Evolutionary conservation across 2,888 invertebrate genomes (phyloP).

Genomic region (Argynnis bischoffii): DNA sequence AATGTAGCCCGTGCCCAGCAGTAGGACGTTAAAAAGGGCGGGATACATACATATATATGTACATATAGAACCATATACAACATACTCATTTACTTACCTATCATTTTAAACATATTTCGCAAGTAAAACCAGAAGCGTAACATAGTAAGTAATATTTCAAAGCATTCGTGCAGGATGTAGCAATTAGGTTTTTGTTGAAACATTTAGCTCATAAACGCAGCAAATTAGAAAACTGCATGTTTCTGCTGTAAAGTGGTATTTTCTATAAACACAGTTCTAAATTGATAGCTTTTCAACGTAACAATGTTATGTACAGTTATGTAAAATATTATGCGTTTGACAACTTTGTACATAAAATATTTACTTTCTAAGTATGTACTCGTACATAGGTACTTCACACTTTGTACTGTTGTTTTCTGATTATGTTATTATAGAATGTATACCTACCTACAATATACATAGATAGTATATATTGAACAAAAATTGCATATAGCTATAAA

Average conservation of each 20-base stretch:
- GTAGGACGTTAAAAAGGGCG: too few relatives aligned
- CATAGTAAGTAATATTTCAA: constrained; percentile 9
- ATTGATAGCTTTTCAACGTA: constrained; percentile 16
- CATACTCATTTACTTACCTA: too few relatives aligned
- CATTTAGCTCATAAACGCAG: constrained; percentile 23
- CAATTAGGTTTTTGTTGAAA: constrained; percentile 15
- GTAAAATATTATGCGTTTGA: neutral
- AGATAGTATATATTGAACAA: too few relatives aligned
- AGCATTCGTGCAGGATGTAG: constrained; percentile 13
- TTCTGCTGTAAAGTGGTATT: constrained; percentile 14
- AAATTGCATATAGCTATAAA: too few relatives aligned
- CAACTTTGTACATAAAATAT: constrained; percentile 1
- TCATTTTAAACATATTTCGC: neutral
- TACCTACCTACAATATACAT: too few relatives aligned
- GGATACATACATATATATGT: too few relatives aligned
- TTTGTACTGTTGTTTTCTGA: too few relatives aligned
- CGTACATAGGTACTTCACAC: too few relatives aligned
- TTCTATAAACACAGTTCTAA: constrained; percentile 21
- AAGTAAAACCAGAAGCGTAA: neutral
- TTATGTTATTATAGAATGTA: too few relatives aligned
- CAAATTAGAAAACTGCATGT: constrained; percentile 23
- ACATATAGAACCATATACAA: too few relatives aligned
- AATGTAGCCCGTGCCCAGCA: too few relatives aligned
- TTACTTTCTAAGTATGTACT: too few relatives aligned
- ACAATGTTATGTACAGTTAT: constrained; percentile 7